Conservation (phyloP, 2,797 vertebrate species). For the Sitta carolinensis region DNA sequence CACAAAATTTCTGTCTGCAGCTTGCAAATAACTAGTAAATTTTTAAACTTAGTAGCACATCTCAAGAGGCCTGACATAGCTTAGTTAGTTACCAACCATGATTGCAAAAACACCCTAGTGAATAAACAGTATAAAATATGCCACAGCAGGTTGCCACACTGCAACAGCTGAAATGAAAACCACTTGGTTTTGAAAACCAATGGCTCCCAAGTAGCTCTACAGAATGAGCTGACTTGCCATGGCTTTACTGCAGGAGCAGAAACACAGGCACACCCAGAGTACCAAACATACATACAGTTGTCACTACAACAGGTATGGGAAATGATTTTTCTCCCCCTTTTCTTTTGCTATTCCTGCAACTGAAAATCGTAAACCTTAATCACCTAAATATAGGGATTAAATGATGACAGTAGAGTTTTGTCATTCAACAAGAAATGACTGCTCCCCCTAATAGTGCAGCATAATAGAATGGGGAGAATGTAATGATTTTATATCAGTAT, state of each 20-base stretch:
- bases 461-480: not conserved
- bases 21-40: not conserved
- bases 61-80: not conserved
- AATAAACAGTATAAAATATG: not conserved
- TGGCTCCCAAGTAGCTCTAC: not conserved
- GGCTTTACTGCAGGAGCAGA: not conserved
- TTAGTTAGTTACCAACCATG: not conserved
- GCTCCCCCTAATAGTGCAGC: not conserved
- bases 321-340: fast-evolving
- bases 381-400: not conserved
- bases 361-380: not conserved
- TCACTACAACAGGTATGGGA: not conserved
- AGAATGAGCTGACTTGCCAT: not conserved
- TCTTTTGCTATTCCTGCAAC: not conserved
- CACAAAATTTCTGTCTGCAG: not conserved
- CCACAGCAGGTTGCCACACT: not conserved
- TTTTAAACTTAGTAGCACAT: not conserved
- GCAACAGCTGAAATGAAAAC: not conserved
- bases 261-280: not conserved
- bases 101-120: not conserved
- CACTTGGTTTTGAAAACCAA: not conserved
- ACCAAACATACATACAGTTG: not conserved
- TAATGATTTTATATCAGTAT: not conserved
- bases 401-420: not conserved
- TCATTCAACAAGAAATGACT: not conserved